A percentile compares a stretch with the other conserved stretches of the same genome.
phyloP scores from a whole-genome alignment of 2,797 vertebrate species.

The Lateolabrax maculatus region DNA sequence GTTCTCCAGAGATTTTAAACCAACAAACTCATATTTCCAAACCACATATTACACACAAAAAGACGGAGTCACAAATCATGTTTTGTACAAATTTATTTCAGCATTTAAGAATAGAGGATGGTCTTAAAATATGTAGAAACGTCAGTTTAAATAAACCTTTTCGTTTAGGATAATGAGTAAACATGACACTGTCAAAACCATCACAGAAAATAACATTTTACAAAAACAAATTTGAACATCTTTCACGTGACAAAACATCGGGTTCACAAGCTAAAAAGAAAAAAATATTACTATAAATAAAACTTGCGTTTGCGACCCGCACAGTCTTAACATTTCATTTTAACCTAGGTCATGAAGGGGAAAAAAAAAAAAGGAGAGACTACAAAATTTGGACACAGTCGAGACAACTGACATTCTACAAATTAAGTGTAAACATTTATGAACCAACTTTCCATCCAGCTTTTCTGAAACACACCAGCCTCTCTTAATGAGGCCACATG shows the following conservation, averaged over 20 bases:
- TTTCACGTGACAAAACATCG: conserved; percentile 86
- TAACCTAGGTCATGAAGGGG: conserved; percentile 75
- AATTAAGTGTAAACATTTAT: conserved; percentile 92
- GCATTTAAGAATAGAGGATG: conserved; percentile 90
- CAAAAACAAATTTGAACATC: conserved; percentile 84
- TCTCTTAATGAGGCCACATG: conserved; percentile 85
- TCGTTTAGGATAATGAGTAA: conserved; percentile 84
- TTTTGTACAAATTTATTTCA: conserved; percentile 91
- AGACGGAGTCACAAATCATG: conserved; percentile 71
- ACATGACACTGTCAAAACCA: conserved; percentile 89
- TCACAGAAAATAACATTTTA: conserved; percentile 89
- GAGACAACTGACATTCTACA: conserved; percentile 86
- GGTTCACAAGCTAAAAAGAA: conserved; percentile 87
- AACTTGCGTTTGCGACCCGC: conserved; percentile 92
- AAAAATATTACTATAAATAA: conserved; percentile 93
- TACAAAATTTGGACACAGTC: conserved; percentile 87
- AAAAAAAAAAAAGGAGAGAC: conserved; percentile 59
- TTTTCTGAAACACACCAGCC: conserved; percentile 86
- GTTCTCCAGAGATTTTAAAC: background rate
- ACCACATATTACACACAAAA: conserved; percentile 53
- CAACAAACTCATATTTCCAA: too few relatives aligned
- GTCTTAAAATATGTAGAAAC: conserved; percentile 90
- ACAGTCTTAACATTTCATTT: conserved; percentile 87
- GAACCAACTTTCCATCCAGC: conserved; percentile 83
- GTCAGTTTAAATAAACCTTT: conserved; percentile 90